Evolutionary conservation across 2,113 vertebrate species (phyloP), one percentile per base, ranked within the genome.

Genomic region (Xiphophorus maculatus): DNA sequence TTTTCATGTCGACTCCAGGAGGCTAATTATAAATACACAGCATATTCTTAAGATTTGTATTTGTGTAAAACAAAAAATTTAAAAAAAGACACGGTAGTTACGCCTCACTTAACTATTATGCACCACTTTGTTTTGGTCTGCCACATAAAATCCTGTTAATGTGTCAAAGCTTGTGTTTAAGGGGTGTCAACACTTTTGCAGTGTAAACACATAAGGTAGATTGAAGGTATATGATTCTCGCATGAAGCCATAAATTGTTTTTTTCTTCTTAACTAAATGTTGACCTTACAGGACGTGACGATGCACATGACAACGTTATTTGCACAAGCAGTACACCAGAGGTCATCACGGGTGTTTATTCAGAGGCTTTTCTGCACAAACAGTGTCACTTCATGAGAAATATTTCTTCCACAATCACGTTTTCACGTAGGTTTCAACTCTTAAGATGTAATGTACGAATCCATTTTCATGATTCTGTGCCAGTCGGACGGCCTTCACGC

Each of bases 201-300:
- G 13, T 44, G 42, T 44, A 44, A 42, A 75, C 40, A 3, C 51
- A 15, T 19, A 11, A 33, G 65, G 69, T 79, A 80, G 76, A 64
- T 7, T 48, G 15, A 48, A 48, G 44, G 44, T 19, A 5, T 19
- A 6, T 48, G 44, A 48, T 19, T 48, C 44, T 48, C 3, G 17
- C 44, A 48, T 17, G 7, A 25, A 58, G 7, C 19, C 51, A 58
- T 58, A n/a, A 54, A 54, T 25, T 25, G 17, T 51, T 14, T 51
- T 51, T 4, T 51, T 51, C 4, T 51, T 51, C 28, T 28, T 22
- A 25, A 51, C 48, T 51, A 51, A 19, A 51, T 58, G 51, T n/a
- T 58, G 2, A 25, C 74, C 77, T 79, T 73, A 63, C 40, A 69
- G 67, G 68, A 89, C 82, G 74, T 87, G 85, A 70, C 29, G 70